A percentile compares a stretch with the other conserved stretches of the same genome.
phyloP scores from a whole-genome alignment of 2,888 invertebrate species.

The Andrena bucephala region DNA sequence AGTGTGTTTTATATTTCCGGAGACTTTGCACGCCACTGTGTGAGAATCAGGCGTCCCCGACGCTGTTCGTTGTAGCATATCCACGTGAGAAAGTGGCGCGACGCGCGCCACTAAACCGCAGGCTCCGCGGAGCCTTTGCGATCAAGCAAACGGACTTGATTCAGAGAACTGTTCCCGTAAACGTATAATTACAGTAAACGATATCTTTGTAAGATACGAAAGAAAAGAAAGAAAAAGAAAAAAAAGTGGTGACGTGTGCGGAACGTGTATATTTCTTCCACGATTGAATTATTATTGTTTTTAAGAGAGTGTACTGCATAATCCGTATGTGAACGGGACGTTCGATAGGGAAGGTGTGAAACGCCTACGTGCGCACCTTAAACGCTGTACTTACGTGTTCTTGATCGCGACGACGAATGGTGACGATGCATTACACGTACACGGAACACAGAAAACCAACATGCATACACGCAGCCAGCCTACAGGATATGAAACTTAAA shows the following conservation, averaged over 20 bases:
- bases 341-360: background rate
- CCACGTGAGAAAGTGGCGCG: background rate
- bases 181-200: conserved; percentile 5
- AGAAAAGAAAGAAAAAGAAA: background rate
- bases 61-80: conserved; percentile 27
- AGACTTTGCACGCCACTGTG: background rate
- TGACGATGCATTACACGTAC: conserved; percentile 35
- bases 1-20: conserved; percentile 11
- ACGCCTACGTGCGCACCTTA: background rate
- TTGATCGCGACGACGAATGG: conserved; percentile 44
- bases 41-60: background rate
- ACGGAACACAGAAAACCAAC: background rate
- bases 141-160: conserved; percentile 14
- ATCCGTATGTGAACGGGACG: conserved; percentile 12
- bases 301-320: background rate
- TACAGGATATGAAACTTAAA: conserved; percentile 32
- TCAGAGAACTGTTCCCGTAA: conserved; percentile 1
- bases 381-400: conserved; percentile 56
- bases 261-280: conserved; percentile 12
- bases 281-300: background rate
- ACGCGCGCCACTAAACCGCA: background rate
- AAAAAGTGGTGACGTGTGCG: background rate
- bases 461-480: background rate
- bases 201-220: conserved; percentile 1
- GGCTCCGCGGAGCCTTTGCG: background rate